A percentile compares a stretch with the other conserved stretches of the same genome.
Conservation (phyloP, 1,140 invertebrate genomes). For the Orius laevigatus region DNA sequence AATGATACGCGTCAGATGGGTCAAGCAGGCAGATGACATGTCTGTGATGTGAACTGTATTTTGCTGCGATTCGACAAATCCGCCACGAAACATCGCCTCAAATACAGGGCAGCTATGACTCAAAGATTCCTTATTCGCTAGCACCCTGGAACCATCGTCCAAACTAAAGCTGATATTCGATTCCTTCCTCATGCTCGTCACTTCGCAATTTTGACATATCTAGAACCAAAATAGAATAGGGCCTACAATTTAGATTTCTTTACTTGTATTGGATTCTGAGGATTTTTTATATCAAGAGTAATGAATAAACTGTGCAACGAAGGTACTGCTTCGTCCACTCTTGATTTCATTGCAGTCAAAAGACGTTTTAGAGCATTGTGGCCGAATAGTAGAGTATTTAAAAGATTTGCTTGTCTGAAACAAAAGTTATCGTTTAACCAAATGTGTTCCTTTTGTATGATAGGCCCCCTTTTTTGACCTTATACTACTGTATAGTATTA, state of each 20-base stretch:
- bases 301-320: slow-evolving; percentile 13
- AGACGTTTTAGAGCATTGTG: slow-evolving; percentile 11
- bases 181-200: slow-evolving; percentile 21
- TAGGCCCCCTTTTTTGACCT: no score
- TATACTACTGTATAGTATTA: no score
- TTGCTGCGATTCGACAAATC: slow-evolving; percentile 44
- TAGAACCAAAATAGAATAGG: slow-evolving; percentile 1
- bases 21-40: slow-evolving; percentile 19
- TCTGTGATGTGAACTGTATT: slow-evolving; percentile 22
- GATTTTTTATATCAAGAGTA: slow-evolving; percentile 15
- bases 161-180: slow-evolving; percentile 37
- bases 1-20: slow-evolving; percentile 13
- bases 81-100: slow-evolving; percentile 42
- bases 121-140: slow-evolving; percentile 38
- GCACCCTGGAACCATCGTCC: slow-evolving; percentile 41
- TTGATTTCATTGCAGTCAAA: slow-evolving; percentile 12
- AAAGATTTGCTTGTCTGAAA: slow-evolving; percentile 16
- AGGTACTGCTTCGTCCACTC: slow-evolving; percentile 13
- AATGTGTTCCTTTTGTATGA: no score
- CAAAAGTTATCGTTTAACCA: not conserved
- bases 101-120: slow-evolving; percentile 46
- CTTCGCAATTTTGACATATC: slow-evolving; percentile 14
- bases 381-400: slow-evolving; percentile 13
- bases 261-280: slow-evolving; percentile 9
- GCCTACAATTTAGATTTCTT: not conserved